phyloP scores from a whole-genome alignment of 2,113 vertebrate species.

The Galemys pyrenaicus region DNA sequence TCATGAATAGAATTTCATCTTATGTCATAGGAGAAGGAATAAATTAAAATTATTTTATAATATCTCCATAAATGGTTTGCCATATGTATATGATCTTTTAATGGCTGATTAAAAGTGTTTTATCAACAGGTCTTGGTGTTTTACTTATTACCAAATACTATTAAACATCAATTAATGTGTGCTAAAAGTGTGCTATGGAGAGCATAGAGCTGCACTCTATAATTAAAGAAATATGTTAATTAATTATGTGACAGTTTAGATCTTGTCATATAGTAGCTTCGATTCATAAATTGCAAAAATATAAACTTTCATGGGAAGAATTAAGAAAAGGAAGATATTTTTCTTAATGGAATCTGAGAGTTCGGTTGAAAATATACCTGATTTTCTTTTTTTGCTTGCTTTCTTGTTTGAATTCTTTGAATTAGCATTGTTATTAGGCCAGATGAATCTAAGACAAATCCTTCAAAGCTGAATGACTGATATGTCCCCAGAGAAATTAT shows the following conservation, averaged over 20 bases:
- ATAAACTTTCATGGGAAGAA: not conserved
- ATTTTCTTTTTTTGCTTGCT: conserved; percentile 10
- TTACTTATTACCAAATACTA: not conserved
- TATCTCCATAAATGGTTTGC: conserved; percentile 5
- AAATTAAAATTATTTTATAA: conserved; percentile 27
- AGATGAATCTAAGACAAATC: conserved; percentile 48
- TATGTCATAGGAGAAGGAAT: not conserved
- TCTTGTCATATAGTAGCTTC: not conserved
- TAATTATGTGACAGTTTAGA: not conserved
- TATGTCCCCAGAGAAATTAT: conserved; percentile 47
- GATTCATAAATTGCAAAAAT: not conserved
- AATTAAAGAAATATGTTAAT: not conserved
- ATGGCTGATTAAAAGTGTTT: not conserved
- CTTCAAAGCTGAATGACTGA: conserved; percentile 55
- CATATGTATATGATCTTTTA: not conserved
- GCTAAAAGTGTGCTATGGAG: not conserved
- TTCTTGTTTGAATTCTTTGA: conserved; percentile 44
- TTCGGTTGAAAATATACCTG: not conserved
- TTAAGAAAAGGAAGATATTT: conserved; percentile 14
- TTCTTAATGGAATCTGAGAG: not conserved
- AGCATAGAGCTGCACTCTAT: not conserved
- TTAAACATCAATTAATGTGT: not conserved
- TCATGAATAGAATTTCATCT: not conserved
- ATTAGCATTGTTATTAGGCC: conserved; percentile 52
- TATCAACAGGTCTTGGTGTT: not conserved